A percentile compares a stretch with the other conserved stretches of the same genome.
These are phyloP conservation scores for Rhynchonycteris naso DNA, from an alignment of 2,797 vertebrate species.

Conservation along the genomic window DNA sequence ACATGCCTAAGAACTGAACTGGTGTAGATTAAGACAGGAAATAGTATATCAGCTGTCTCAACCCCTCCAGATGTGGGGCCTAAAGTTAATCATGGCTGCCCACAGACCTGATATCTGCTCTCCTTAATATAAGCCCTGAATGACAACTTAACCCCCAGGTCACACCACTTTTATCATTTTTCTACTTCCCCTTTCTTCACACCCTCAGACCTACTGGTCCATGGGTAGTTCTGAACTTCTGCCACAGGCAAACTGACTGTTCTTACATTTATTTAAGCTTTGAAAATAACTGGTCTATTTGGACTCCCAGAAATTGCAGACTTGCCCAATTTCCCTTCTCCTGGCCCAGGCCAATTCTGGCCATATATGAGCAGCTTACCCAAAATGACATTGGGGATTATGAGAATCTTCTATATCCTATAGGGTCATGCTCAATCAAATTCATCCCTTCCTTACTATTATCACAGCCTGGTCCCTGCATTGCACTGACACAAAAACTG, in stretches of 20 bases:
- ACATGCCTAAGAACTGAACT: slow-evolving; percentile 20
- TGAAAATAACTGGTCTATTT: neutral
- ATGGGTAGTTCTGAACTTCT: neutral
- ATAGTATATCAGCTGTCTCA: slow-evolving; percentile 53
- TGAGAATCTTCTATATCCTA: neutral
- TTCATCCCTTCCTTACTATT: neutral
- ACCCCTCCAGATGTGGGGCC: slow-evolving; percentile 47
- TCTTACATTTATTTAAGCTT: neutral
- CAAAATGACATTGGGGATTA: neutral
- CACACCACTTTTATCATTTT: slow-evolving; percentile 36
- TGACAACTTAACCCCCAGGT: slow-evolving; percentile 21
- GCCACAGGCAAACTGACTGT: neutral
- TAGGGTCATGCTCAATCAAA: neutral
- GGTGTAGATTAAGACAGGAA: slow-evolving; percentile 48
- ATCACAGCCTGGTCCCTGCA: neutral
- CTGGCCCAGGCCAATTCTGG: neutral
- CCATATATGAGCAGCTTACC: neutral
- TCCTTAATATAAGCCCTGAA: neutral
- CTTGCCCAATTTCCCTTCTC: neutral
- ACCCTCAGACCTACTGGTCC: neutral
- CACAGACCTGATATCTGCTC: slow-evolving; percentile 49
- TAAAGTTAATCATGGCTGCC: slow-evolving; percentile 65
- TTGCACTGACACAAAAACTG: neutral
- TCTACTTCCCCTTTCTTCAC: neutral
- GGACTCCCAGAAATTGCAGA: neutral